Base-by-base conservation (phyloP, 2,888 invertebrate species). In the Tipula confusa region DNA sequence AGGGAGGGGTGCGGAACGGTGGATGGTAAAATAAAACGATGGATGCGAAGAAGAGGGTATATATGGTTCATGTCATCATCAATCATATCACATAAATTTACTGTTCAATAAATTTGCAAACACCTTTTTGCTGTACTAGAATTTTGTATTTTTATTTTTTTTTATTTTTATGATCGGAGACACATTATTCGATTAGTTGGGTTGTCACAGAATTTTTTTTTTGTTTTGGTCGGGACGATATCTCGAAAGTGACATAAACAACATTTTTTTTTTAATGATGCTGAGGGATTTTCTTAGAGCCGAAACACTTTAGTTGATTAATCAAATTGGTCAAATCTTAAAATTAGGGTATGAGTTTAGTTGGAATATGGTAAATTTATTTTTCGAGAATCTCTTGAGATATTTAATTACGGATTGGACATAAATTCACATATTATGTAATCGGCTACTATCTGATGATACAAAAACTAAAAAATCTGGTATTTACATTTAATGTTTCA, bases 31-130 rank as follows among this genome's bases (percentile, higher is more conserved):
- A 18, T 43, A n/a, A n/a, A n/a, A n/a, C n/a, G n/a, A n/a, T 43
- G 7, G 43, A 15, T 64, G 24, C 24, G 9, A n/a, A 64, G 64
- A 1, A 64, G n/a, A n/a, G 64, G 64, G 24, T 64, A 1, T 33
- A 33, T 33, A 24, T 43, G 64, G 64, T 64, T 64, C 64, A 64
- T 64, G 64, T 64, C 64, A 64, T 64, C 64, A 64, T 64, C 64
- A 64, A 64, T 64, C 64, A 64, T 64, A 64, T 64, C 24, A 64
- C 24, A 24, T 24, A 24, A 64, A 64, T 64, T 64, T 64, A 64
- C 64, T 64, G 64, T 64, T 64, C 64, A 64, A 64, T 64, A 64
- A 64, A 64, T 64, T 64, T 64, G 64, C 64, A 64, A 64, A 64
- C 64, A 64, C 64, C 64, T 64, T 64, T 64, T 64, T 24, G 64